Evolutionary conservation across 2,113 vertebrate genomes (phyloP), one percentile per base, ranked within the genome.

Genomic region (Eretmochelys imbricata): DNA sequence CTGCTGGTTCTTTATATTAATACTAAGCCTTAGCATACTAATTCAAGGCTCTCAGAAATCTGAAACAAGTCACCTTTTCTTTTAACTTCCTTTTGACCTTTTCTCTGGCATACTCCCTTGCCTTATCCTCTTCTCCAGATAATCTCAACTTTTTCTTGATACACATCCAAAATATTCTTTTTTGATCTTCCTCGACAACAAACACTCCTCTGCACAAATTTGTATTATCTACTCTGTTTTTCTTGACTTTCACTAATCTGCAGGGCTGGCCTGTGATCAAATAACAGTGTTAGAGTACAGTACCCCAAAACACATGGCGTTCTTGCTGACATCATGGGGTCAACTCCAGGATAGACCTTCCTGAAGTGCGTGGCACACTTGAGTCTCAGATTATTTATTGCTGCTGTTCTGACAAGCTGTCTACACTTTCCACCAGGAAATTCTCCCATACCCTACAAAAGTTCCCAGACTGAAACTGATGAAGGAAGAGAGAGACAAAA

Each of bases 101-200:
- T 94, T 89, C 65, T 85, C 54, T 95, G 86, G 90, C 84, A 57
- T 51, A 84, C 84, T 75, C 82, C 91, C 87, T 97, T 0, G 0
- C 54, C 79, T 91, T 90, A 78, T 80, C 46, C 62, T 83, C 92
- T 97, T 94, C n/a, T 87, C 75, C 80, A 97, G 96, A 96, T 89
- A 96, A 95, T 83, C 89, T 95, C 84, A 89, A 42, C 69, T 93
- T 97, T 94, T 84, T 94, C 83, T 97, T 97, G 97, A 95, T 90
- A 95, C 6, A 0, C n/a, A 54, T 96, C 97, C 97, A 97, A 95
- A 96, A 91, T 80, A 59, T 51, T 82, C 96, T 94, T 93, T 89
- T 97, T 97, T 98, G 97, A 98, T 97, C 96, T 97, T 88, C 87
- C 89, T 31, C 65, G 85, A 92, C 79, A 96, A 90, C 96, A 93